Conservation (phyloP, 2,113 vertebrate genomes). For the Reinhardtius hippoglossoides region DNA sequence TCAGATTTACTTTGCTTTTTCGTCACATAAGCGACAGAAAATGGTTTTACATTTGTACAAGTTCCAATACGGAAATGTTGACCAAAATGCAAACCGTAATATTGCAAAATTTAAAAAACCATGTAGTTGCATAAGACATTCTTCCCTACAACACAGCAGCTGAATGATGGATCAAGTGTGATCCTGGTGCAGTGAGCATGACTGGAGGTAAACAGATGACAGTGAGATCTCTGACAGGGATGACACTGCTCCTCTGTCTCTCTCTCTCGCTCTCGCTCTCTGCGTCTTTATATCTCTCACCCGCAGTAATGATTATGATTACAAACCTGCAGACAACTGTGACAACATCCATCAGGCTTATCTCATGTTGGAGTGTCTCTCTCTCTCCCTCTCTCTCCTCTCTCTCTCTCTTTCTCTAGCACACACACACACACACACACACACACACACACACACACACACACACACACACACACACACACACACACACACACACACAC, state of each 20-base stretch:
- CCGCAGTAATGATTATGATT: conserved; percentile 55
- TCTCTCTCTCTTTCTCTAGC: not conserved
- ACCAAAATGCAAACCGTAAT: not conserved
- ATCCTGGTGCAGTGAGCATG: conserved; percentile 9
- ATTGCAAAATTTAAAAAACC: no score
- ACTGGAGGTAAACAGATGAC: not conserved
- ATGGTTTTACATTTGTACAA: no score
- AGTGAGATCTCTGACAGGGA: conserved; percentile 17
- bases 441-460: conserved; percentile 3
- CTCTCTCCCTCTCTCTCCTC: not conserved
- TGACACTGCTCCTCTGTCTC: conserved; percentile 15
- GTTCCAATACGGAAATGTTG: no score
- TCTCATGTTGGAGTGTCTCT: conserved; percentile 56
- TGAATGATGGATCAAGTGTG: conserved; percentile 2
- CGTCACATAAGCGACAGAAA: no score
- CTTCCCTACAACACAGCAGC: not conserved
- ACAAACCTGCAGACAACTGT: conserved; percentile 59
- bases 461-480: conserved; percentile 30
- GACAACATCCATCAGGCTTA: conserved; percentile 59
- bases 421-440: no score
- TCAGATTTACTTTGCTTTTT: no score
- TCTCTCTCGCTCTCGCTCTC: conserved; percentile 5
- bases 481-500: conserved; percentile 12
- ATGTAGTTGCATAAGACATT: not conserved
- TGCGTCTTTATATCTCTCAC: conserved; percentile 19